These are phyloP conservation scores for Camponotus floridanus DNA, from an alignment of 1,140 invertebrate genomes.

Conservation along the genomic window DNA sequence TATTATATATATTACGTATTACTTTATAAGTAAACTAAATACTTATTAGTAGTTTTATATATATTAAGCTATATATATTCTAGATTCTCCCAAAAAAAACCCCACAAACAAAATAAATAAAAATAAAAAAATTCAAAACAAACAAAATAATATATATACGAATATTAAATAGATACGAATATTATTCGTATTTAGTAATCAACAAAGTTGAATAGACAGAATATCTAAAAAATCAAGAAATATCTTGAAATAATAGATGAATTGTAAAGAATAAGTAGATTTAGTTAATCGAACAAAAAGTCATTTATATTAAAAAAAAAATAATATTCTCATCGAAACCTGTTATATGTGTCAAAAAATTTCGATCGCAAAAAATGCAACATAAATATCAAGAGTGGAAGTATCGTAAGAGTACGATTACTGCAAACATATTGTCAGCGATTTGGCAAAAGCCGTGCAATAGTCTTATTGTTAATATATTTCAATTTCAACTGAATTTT, in stretches of 20 bases:
- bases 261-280: not conserved
- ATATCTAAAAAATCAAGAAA: not conserved
- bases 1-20: not conserved
- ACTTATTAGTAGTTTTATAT: constrained; percentile 1
- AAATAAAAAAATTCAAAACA: not conserved
- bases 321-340: not conserved
- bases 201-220: not conserved
- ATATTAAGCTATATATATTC: not conserved
- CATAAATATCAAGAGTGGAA: not conserved
- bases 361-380: not conserved
- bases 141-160: too few relatives aligned
- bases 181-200: not conserved
- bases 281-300: not conserved
- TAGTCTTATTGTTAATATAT: constrained; percentile 12
- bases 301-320: not conserved
- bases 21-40: constrained; percentile 11
- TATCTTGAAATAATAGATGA: not conserved
- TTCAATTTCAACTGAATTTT: constrained; percentile 4
- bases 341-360: constrained; percentile 4
- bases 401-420: not conserved
- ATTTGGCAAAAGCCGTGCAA: not conserved
- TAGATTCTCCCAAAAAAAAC: constrained; percentile 19
- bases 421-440: not conserved
- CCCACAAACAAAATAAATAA: not conserved
- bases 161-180: too few relatives aligned